Evolutionary conservation across 2,888 invertebrate genomes (phyloP).

Genomic region (Antheraea assamensis): DNA sequence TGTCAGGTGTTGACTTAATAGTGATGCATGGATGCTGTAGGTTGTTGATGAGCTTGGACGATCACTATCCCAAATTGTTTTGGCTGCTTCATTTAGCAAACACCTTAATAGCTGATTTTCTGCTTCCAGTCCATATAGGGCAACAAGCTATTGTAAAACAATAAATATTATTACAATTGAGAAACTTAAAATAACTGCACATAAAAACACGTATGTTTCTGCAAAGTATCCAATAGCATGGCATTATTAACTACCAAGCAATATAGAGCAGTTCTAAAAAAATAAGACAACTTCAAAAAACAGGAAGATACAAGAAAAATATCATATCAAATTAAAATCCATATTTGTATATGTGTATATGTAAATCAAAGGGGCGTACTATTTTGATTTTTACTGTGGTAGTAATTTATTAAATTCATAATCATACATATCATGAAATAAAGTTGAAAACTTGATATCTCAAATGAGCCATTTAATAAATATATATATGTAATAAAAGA

Average conservation of each 20-base stretch:
- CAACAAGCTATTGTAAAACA: constrained; percentile 86
- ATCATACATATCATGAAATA: too few species aligned
- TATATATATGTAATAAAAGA: too few species aligned
- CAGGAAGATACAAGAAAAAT: too few species aligned
- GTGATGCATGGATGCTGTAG: constrained; percentile 88
- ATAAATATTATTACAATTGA: background rate
- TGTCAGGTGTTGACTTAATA: constrained; percentile 80
- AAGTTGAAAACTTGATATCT: too few species aligned
- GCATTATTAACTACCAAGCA: background rate
- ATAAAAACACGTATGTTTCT: background rate
- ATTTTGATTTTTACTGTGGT: too few species aligned
- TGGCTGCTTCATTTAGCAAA: constrained; percentile 90
- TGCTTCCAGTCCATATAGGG: constrained; percentile 97
- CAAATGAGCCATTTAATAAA: too few species aligned
- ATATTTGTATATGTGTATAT: too few species aligned
- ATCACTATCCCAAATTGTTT: constrained; percentile 87
- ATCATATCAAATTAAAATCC: too few species aligned
- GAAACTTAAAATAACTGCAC: background rate
- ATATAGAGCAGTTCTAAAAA: background rate
- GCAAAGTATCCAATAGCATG: background rate
- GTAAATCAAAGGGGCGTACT: too few species aligned
- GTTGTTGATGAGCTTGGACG: constrained; percentile 86
- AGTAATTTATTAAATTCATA: too few species aligned
- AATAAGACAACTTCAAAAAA: too few species aligned
- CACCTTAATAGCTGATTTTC: constrained; percentile 98